Percentiles rank a stretch among this genome's conserved stretches.
phyloP scores from a whole-genome alignment of 2,888 invertebrate genomes.

The Blastobasis lacticolella region DNA sequence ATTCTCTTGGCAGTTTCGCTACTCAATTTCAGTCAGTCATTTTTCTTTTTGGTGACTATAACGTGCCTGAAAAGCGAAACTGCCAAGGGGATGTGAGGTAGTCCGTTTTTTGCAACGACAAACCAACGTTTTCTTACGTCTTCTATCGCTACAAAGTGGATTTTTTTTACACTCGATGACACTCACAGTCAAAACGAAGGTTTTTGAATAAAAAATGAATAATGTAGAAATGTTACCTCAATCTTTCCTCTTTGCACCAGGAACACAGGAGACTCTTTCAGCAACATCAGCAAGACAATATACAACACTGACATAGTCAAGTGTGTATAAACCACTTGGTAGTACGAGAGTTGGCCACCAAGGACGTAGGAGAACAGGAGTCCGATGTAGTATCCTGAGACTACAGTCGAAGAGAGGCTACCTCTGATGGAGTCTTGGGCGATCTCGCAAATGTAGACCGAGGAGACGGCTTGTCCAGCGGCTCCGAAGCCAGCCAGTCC shows the following conservation, averaged over 20 bases:
- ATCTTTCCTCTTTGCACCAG: constrained; percentile 40
- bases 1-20: no score
- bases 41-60: no score
- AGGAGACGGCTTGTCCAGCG: constrained; percentile 42
- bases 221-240: constrained; percentile 24
- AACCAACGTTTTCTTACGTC: no score
- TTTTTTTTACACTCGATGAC: no score
- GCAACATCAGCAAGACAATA: constrained; percentile 29
- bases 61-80: no score
- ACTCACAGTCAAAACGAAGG: no score
- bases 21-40: no score
- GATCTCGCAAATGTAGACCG: constrained; percentile 51
- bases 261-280: constrained; percentile 53
- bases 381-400: constrained; percentile 41
- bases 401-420: constrained; percentile 34
- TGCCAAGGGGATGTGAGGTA: no score
- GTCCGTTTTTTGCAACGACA: no score
- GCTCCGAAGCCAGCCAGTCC: constrained; percentile 39
- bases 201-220: no score
- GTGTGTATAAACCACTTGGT: constrained; percentile 37
- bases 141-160: no score
- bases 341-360: constrained; percentile 42
- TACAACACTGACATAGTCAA: constrained; percentile 38
- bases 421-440: constrained; percentile 45
- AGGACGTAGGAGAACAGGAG: constrained; percentile 42